These are phyloP conservation scores for Heliothis virescens DNA, from an alignment of 1,140 invertebrate genomes.

Conservation along the genomic window DNA sequence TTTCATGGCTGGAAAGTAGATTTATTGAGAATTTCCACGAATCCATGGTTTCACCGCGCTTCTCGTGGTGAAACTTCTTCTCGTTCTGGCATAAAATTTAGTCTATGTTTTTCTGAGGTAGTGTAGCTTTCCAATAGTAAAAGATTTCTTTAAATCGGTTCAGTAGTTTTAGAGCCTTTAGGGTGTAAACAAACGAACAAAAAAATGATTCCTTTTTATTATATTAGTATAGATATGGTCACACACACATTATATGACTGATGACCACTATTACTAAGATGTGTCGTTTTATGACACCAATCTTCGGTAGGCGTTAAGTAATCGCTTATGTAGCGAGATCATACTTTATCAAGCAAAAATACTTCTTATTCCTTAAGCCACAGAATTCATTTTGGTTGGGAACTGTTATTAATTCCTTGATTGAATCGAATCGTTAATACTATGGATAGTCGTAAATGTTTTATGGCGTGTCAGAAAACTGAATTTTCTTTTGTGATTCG, in stretches of 20 bases:
- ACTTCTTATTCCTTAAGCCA: neutral
- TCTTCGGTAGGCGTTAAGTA: conserved; percentile 55
- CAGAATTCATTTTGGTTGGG: conserved; percentile 25
- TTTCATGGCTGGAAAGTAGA: too few relatives aligned
- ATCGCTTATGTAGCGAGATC: conserved; percentile 51
- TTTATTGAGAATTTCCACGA: too few relatives aligned
- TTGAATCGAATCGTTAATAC: conserved; percentile 49
- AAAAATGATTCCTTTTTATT: too few relatives aligned
- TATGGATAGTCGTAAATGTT: conserved; percentile 35
- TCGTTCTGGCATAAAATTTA: too few relatives aligned
- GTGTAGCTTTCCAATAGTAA: too few relatives aligned
- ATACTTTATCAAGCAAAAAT: conserved; percentile 1
- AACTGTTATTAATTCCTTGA: conserved; percentile 45
- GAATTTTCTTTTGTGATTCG: conserved; percentile 1
- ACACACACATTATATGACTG: conserved; percentile 35
- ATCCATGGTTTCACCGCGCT: too few relatives aligned
- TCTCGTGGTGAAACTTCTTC: too few relatives aligned
- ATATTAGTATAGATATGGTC: neutral
- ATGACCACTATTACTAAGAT: conserved; percentile 58
- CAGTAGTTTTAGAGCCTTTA: too few relatives aligned
- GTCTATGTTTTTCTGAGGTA: too few relatives aligned
- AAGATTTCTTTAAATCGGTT: too few relatives aligned
- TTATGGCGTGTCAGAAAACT: conserved; percentile 29
- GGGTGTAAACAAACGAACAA: too few relatives aligned
- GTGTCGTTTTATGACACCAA: conserved; percentile 62